phyloP scores from a whole-genome alignment of 2,113 vertebrate genomes.

The Ramphastos sulfuratus region DNA sequence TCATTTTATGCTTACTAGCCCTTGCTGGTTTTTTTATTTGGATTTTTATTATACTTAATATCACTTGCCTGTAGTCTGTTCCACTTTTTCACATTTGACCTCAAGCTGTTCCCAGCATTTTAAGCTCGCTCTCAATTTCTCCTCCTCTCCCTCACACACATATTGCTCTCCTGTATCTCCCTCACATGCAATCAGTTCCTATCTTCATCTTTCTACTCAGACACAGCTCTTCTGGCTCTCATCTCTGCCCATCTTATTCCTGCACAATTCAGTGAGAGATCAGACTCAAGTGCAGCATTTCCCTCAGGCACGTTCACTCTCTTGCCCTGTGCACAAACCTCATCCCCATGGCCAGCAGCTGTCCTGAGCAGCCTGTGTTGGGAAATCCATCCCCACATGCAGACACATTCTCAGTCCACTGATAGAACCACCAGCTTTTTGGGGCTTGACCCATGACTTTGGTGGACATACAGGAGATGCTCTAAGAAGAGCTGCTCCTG shows the following conservation, averaged over 20 bases:
- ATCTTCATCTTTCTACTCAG: not conserved
- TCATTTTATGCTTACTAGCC: not conserved
- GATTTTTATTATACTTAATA: not conserved
- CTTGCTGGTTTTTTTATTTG: not conserved
- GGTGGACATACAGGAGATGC: not conserved
- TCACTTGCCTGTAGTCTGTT: not conserved
- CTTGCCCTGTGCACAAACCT: not conserved
- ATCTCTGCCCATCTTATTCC: not conserved
- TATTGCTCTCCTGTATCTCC: not conserved
- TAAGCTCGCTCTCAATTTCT: not conserved
- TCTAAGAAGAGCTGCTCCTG: not conserved
- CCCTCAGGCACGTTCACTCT: not conserved
- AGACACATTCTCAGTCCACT: not conserved
- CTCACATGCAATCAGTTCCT: not conserved
- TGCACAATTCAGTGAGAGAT: not conserved
- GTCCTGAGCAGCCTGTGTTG: not conserved
- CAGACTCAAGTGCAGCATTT: not conserved
- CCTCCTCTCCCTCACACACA: not conserved
- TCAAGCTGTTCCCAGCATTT: not conserved
- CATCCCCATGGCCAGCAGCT: not conserved
- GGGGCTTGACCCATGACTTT: not conserved
- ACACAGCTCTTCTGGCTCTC: not conserved
- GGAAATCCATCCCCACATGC: not conserved
- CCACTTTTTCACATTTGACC: not conserved
- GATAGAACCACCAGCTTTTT: not conserved